These are phyloP conservation scores for Anomalospiza imberbis DNA, from an alignment of 2,797 vertebrate species.

Conservation along the genomic window DNA sequence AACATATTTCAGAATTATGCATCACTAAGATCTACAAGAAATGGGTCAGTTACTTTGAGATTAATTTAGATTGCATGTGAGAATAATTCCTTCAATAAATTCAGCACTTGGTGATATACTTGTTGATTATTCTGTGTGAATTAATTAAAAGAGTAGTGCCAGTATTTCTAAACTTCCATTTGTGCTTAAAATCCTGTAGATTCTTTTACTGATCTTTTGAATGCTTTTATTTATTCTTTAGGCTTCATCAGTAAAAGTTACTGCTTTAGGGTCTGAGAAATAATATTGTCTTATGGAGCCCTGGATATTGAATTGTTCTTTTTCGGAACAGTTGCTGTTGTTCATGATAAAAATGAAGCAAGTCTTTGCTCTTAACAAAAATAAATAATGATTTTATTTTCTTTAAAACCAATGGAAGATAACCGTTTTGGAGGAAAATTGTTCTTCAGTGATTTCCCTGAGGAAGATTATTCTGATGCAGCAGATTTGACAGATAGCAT, in stretches of 20 bases:
- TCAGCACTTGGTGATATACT: background rate
- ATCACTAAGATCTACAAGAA: background rate
- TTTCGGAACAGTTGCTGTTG: background rate
- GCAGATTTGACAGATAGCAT: background rate
- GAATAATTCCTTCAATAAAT: background rate
- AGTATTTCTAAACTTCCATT: background rate
- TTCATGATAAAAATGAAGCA: background rate
- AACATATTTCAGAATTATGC: background rate
- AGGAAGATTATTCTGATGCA: background rate
- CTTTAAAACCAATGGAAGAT: background rate
- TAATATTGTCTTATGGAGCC: background rate
- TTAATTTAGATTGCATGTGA: background rate
- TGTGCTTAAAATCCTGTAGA: background rate
- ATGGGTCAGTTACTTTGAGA: background rate
- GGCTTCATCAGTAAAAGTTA: background rate
- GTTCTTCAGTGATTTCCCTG: background rate
- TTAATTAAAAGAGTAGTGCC: background rate
- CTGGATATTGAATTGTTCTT: background rate
- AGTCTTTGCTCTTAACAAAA: background rate
- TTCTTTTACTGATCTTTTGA: background rate
- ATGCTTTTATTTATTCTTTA: background rate
- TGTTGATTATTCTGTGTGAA: background rate
- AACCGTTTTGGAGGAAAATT: background rate
- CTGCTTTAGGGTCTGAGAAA: background rate
- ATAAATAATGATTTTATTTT: background rate